Evolutionary conservation across 2,797 vertebrate genomes (phyloP).

Genomic region (Sus cebifrons): DNA sequence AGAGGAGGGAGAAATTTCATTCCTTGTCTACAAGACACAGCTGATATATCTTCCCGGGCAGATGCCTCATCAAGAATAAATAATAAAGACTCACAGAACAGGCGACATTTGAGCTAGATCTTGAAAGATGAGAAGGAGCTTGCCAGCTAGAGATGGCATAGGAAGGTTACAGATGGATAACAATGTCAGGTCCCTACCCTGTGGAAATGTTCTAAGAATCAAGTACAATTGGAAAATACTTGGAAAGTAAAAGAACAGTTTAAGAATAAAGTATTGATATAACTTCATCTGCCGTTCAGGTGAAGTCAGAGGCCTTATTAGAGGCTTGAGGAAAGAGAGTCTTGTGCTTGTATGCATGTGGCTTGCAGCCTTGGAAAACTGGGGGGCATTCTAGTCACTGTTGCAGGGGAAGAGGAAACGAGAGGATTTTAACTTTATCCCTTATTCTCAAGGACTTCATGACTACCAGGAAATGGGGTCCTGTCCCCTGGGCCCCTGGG

Average conservation of each 20-base stretch:
- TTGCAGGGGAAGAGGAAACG: background rate
- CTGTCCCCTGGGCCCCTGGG: background rate
- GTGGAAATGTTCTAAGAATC: background rate
- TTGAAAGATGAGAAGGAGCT: conserved; percentile 68
- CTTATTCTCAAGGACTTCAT: conserved; percentile 14
- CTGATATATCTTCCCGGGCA: conserved; percentile 6
- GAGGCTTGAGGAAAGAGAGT: background rate
- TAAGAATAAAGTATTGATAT: conserved; percentile 24
- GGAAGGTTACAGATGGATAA: conserved; percentile 27
- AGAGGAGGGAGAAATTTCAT: conserved; percentile 24
- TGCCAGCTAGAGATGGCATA: background rate
- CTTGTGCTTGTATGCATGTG: background rate
- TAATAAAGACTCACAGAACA: background rate
- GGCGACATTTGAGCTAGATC: conserved; percentile 63
- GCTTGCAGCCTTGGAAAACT: background rate
- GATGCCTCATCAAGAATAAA: conserved; percentile 27
- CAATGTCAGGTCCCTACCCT: background rate
- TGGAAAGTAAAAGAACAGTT: conserved; percentile 50
- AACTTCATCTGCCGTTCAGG: conserved; percentile 44
- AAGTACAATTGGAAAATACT: conserved; percentile 28
- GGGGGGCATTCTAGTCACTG: background rate
- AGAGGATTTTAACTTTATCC: background rate
- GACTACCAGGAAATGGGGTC: background rate
- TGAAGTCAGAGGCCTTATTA: conserved; percentile 5
- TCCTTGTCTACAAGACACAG: background rate